Evolutionary conservation across 2,888 invertebrate species (phyloP).

Genomic region (Noctua pronuba): DNA sequence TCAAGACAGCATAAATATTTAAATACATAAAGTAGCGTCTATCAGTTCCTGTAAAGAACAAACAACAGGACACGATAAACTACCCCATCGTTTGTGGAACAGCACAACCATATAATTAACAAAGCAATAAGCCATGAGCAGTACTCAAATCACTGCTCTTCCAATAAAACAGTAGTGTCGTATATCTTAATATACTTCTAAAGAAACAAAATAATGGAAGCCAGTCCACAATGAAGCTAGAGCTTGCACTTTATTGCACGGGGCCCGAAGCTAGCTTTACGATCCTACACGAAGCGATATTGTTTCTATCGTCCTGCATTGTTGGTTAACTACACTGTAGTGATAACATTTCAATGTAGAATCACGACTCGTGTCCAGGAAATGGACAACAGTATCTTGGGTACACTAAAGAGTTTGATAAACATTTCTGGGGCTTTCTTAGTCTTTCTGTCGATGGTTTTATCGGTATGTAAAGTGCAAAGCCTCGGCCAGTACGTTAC

Average conservation of each 20-base stretch:
- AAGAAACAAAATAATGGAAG: constrained; percentile 28
- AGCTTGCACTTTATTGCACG: constrained; percentile 37
- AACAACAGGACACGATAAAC: not conserved
- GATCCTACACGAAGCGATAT: constrained; percentile 11
- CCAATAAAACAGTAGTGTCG: not conserved
- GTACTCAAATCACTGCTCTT: not conserved
- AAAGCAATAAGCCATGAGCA: not conserved
- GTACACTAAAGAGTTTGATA: not conserved
- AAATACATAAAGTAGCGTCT: too few species aligned
- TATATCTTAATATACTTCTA: constrained; percentile 18
- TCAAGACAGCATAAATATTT: too few species aligned
- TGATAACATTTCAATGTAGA: constrained; percentile 7
- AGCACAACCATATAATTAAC: not conserved
- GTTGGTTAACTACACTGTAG: constrained; percentile 5
- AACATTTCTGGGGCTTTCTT: not conserved
- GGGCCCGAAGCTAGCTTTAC: constrained; percentile 26
- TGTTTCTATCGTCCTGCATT: constrained; percentile 25
- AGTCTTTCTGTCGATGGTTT: not conserved
- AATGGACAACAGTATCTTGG: not conserved
- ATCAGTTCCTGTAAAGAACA: not conserved
- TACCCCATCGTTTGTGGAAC: not conserved
- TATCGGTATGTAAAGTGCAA: too few species aligned
- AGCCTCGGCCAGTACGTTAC: not conserved
- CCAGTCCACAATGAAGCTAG: constrained; percentile 34
- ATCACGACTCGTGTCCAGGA: not conserved